Percentiles rank a stretch among this genome's conserved stretches.
phyloP scores from a whole-genome alignment of 2,888 invertebrate species.

The Colostygia pectinataria region DNA sequence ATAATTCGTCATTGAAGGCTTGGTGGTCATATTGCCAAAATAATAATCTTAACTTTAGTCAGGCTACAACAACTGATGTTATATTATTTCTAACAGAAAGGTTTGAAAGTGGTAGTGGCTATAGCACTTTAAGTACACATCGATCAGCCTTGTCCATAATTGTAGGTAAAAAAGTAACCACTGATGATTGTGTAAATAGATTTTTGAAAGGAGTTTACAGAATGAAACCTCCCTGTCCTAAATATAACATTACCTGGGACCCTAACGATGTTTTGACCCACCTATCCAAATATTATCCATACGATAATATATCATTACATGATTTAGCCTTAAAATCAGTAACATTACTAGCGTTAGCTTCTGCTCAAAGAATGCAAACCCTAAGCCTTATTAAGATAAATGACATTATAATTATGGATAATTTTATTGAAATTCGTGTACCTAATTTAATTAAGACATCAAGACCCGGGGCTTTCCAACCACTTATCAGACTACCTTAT shows the following conservation, averaged over 20 bases:
- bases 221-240: constrained; percentile 24
- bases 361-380: constrained; percentile 1
- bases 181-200: constrained; percentile 8
- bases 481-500: not conserved
- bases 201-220: constrained; percentile 31
- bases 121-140: not conserved
- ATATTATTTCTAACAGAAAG: constrained; percentile 24
- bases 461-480: not conserved
- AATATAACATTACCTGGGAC: constrained; percentile 30
- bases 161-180: not conserved
- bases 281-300: not conserved
- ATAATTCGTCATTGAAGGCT: constrained; percentile 10
- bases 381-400: not conserved
- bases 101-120: constrained; percentile 21
- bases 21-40: constrained; percentile 27
- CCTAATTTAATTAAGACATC: constrained; percentile 1
- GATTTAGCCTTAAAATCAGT: not conserved
- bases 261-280: not conserved
- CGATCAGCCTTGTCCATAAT: not conserved
- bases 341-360: not conserved
- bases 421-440: not conserved
- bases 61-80: constrained; percentile 2
- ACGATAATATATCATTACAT: not conserved
- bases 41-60: constrained; percentile 10
- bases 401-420: not conserved